Conservation (phyloP, 2,113 vertebrate species). For the Heterotilapia buettikoferi region DNA sequence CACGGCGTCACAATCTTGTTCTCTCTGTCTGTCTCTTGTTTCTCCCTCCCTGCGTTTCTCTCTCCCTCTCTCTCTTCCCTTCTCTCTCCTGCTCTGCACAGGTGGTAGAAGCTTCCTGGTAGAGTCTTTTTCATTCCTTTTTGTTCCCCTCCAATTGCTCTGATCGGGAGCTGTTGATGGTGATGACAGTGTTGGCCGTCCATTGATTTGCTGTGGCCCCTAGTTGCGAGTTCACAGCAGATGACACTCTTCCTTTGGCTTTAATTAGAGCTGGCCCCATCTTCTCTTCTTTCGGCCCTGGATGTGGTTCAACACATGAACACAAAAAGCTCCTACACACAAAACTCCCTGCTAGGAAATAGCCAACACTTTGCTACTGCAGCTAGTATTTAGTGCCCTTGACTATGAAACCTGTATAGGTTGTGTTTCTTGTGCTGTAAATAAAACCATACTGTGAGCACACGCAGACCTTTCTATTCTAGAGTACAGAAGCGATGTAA, state of each 20-base stretch:
- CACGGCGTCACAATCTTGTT: constrained; percentile 28
- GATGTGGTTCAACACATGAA: constrained; percentile 59
- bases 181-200: constrained; percentile 69
- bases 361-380: constrained; percentile 10
- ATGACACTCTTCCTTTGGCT: constrained; percentile 67
- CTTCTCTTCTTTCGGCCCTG: constrained; percentile 51
- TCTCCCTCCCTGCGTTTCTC: constrained; percentile 19
- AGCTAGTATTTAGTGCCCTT: constrained; percentile 6
- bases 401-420: background rate
- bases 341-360: constrained; percentile 43
- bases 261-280: constrained; percentile 68
- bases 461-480: background rate
- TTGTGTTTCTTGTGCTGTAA: background rate
- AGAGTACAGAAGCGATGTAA: background rate
- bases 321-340: constrained; percentile 48
- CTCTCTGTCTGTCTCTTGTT: constrained; percentile 5
- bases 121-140: constrained; percentile 63
- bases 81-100: constrained; percentile 51
- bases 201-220: constrained; percentile 71
- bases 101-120: constrained; percentile 64
- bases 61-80: constrained; percentile 22
- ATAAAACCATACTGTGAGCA: background rate
- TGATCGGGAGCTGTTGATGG: constrained; percentile 64
- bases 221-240: constrained; percentile 67
- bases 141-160: constrained; percentile 69